Evolutionary conservation across 2,888 invertebrate genomes (phyloP), one percentile per base, ranked within the genome.

Genomic region (Diadromus collaris): DNA sequence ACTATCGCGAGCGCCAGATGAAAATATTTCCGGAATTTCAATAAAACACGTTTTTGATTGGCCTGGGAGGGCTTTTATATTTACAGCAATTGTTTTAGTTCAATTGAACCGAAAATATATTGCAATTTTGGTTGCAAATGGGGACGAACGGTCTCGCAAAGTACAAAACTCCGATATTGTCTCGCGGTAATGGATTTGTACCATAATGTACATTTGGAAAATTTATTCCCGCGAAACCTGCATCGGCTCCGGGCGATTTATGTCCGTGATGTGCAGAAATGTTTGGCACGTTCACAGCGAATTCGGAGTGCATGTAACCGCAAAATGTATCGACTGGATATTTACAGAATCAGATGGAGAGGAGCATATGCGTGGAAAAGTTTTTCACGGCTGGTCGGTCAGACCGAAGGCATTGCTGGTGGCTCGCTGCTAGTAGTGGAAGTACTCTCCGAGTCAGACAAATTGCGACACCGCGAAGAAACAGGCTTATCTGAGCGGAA

Each of bases 271-370:
- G 54, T 51, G 68, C 65, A 65, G 65, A 73, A 79, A 70, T 73
- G 73, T 73, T 73, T 54, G 58, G 44, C 46, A 46, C 65, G 24
- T 54, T 64, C n/a, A 41, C 27, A 60, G 44, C 58, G 69, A 73
- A 75, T 69, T 48, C 65, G 69, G 64, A 69, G 69, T 70, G 65
- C 79, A 76, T 73, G 54, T 70, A 16, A 61, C 69, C 69, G 61
- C 69, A 61, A 70, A 73, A 79, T 76, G 69, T 44, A 68, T 69
- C 41, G 51, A 32, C 46, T 51, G 54, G 48, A 56, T 56, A 72
- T 76, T 76, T 72, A 34, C 58, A 24, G 64, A 60, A 79, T 60
- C 64, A 38, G 27, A 56, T 54, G 34, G 67, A 56, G 51, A 51
- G 21, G 38, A 7, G 60, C 13, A 13, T 41, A 51, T 64, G 34